Evolutionary conservation across 2,888 invertebrate genomes (phyloP).

Genomic region (Lasioglossum oenotherae): DNA sequence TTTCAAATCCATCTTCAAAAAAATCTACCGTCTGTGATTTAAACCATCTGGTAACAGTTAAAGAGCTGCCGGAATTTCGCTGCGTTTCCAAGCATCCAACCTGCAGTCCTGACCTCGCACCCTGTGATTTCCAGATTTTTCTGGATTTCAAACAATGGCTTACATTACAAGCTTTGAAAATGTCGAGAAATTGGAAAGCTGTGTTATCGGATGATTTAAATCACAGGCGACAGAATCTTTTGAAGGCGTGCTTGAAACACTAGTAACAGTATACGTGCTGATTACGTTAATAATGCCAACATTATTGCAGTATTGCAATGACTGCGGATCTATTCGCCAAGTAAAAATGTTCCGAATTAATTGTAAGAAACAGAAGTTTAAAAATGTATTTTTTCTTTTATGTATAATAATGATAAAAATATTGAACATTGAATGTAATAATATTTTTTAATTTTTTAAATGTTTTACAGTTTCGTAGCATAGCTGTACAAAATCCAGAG

Average conservation of each 20-base stretch:
- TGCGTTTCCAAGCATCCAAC: background rate
- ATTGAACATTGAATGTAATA: too few relatives aligned
- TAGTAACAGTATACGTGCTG: background rate
- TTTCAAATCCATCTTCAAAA: background rate
- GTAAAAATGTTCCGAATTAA: too few relatives aligned
- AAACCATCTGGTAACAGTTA: background rate
- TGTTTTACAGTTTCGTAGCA: too few relatives aligned
- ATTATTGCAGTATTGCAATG: too few relatives aligned
- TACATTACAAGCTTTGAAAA: background rate
- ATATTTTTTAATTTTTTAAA: too few relatives aligned
- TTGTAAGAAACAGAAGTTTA: too few relatives aligned
- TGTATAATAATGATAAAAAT: too few relatives aligned
- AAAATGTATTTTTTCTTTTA: too few relatives aligned
- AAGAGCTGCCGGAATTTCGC: background rate
- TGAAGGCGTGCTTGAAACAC: background rate
- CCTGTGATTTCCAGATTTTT: background rate
- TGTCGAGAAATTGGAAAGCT: slow-evolving; percentile 1
- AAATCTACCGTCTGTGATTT: background rate
- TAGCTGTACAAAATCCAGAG: too few relatives aligned
- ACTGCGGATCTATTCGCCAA: too few relatives aligned
- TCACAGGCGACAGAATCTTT: background rate
- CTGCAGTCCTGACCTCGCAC: background rate
- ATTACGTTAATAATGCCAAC: background rate
- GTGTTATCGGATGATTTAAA: background rate
- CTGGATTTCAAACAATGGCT: slow-evolving; percentile 2